Conservation (phyloP, 23 tunicate species). For the Ascidia mentula region DNA sequence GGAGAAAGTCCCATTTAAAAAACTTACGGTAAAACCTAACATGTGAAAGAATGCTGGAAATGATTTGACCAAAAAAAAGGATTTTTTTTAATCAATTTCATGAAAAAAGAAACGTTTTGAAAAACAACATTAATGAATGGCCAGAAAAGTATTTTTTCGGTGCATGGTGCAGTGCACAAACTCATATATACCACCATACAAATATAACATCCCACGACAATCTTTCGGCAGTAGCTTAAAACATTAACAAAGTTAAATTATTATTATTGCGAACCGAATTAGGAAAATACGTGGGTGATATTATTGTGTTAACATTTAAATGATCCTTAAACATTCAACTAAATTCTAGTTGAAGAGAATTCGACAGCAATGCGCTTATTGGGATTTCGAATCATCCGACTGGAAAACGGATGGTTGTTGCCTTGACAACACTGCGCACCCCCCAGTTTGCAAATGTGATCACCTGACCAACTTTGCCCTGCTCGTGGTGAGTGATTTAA, state of each 20-base stretch:
- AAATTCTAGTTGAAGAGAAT: background rate
- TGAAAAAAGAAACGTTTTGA: background rate
- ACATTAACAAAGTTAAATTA: too few relatives aligned
- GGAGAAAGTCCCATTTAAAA: background rate
- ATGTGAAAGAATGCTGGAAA: background rate
- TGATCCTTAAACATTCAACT: background rate
- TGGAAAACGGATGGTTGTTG: constrained; percentile 6
- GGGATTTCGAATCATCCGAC: background rate
- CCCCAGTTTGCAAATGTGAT: background rate
- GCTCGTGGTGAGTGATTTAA: background rate
- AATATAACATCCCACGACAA: too few relatives aligned
- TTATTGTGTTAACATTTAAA: background rate
- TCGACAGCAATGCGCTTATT: constrained; percentile 4
- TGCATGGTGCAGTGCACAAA: too few relatives aligned
- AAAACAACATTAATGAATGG: background rate
- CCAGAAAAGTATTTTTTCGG: background rate
- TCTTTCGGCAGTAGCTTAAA: too few relatives aligned
- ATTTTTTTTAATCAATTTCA: background rate
- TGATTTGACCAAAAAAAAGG: background rate
- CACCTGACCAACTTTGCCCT: constrained; percentile 5
- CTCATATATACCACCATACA: too few relatives aligned
- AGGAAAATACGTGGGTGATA: too few relatives aligned
- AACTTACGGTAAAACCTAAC: background rate
- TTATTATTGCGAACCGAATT: too few relatives aligned
- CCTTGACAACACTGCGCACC: constrained; percentile 6